phyloP scores from a whole-genome alignment of 2,797 vertebrate genomes.

The Manis javanica region DNA sequence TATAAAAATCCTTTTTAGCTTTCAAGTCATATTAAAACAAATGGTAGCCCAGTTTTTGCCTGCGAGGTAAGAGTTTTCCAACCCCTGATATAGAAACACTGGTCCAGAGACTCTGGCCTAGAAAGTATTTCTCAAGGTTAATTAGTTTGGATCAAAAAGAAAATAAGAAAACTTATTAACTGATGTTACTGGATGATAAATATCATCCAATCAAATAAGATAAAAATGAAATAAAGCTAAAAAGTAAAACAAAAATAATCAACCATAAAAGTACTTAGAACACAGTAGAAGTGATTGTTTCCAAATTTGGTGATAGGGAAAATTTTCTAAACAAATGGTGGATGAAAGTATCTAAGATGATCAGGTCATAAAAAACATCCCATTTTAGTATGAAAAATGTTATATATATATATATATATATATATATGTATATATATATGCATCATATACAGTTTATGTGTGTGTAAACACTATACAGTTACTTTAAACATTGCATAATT shows the following conservation, averaged over 20 bases:
- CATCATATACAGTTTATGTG: not conserved
- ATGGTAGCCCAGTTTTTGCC: not conserved
- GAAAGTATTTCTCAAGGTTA: not conserved
- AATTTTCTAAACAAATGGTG: not conserved
- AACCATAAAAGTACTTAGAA: not conserved
- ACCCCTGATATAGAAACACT: not conserved
- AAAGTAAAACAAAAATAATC: not conserved
- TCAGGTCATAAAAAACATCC: not conserved
- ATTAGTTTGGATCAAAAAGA: not conserved
- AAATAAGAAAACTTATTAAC: not conserved
- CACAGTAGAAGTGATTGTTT: not conserved
- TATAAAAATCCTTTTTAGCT: not conserved
- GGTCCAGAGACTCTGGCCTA: not conserved
- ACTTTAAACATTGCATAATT: not conserved
- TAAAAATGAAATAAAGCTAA: not conserved
- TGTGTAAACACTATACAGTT: not conserved
- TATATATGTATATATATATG: not conserved
- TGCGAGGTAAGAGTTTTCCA: not conserved
- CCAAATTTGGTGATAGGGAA: not conserved
- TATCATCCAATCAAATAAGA: not conserved
- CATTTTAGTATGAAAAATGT: constrained; percentile 21
- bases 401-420: not conserved
- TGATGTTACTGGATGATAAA: not conserved
- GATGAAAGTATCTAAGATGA: not conserved
- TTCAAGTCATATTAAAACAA: not conserved